Conservation (phyloP, 2,113 vertebrate species). For the Silurus meridionalis region DNA sequence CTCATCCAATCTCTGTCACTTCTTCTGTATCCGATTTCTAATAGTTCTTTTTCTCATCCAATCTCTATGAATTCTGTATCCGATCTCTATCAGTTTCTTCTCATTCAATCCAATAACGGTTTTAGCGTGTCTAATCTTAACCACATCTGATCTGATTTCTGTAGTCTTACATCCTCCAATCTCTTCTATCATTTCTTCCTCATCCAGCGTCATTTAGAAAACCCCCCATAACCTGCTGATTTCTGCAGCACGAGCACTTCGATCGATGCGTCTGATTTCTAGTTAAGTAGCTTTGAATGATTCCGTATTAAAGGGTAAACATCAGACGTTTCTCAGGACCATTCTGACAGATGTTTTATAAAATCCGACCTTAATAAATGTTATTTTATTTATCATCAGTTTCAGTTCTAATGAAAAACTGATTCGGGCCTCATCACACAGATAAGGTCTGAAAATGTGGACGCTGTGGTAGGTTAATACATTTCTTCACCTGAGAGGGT, state of each 20-base stretch:
- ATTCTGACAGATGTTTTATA: too few species aligned
- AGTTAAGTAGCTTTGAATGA: not conserved
- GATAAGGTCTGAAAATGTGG: not conserved
- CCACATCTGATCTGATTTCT: too few species aligned
- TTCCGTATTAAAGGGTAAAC: too few species aligned
- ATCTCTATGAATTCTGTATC: too few species aligned
- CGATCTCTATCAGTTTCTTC: not conserved
- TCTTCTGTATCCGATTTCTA: not conserved
- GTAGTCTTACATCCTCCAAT: not conserved
- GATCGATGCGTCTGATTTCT: not conserved
- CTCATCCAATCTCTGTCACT: not conserved
- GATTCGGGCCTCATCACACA: not conserved
- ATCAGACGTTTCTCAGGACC: too few species aligned
- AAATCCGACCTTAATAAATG: not conserved
- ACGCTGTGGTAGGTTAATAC: not conserved
- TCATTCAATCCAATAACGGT: not conserved
- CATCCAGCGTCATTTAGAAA: not conserved
- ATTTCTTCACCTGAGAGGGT: conserved; percentile 72
- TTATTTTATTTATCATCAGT: not conserved
- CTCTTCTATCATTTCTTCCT: not conserved
- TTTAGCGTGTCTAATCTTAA: too few species aligned
- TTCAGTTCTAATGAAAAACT: not conserved
- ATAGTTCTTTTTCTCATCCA: not conserved
- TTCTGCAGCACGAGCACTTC: not conserved
- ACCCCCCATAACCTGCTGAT: not conserved